Conservation (phyloP, 2,888 invertebrate species). For the Hirtodrosophila confusa region DNA sequence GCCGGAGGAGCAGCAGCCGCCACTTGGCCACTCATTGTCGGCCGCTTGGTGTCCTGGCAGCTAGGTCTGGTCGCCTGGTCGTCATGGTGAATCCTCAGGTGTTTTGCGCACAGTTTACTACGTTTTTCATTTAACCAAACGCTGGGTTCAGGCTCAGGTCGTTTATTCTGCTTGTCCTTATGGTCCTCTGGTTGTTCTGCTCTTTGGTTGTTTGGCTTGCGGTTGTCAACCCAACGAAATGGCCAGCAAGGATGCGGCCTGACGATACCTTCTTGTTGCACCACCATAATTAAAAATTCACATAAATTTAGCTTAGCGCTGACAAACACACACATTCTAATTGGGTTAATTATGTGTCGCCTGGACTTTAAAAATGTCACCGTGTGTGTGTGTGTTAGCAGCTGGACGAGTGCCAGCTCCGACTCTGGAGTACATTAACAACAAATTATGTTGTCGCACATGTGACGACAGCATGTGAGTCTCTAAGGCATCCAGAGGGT, state of each 20-base stretch:
- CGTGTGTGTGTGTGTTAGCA: constrained; percentile 41
- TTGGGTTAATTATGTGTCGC: constrained; percentile 83
- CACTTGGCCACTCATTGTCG: background rate
- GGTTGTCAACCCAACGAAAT: constrained; percentile 52
- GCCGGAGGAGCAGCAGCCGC: constrained; percentile 6
- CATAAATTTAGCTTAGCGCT: constrained; percentile 81
- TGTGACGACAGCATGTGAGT: constrained; percentile 29
- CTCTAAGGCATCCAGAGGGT: constrained; percentile 21
- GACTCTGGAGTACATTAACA: constrained; percentile 66
- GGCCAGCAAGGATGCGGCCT: constrained; percentile 52
- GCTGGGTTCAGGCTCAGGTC: constrained; percentile 47
- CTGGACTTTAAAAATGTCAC: constrained; percentile 79
- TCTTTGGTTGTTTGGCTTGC: constrained; percentile 58
- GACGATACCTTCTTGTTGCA: constrained; percentile 34
- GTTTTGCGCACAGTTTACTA: constrained; percentile 79
- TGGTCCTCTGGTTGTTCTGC: constrained; percentile 17
- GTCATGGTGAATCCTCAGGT: constrained; percentile 82
- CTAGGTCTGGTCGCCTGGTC: constrained; percentile 48
- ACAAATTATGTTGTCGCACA: constrained; percentile 72
- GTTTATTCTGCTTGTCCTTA: constrained; percentile 51
- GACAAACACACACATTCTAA: constrained; percentile 75
- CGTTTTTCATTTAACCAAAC: constrained; percentile 77
- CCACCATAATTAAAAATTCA: constrained; percentile 79
- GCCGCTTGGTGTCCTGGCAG: background rate
- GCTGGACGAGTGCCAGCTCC: constrained; percentile 46